phyloP scores from a whole-genome alignment of 2,797 vertebrate genomes.

The Melanotaenia pygmaea region DNA sequence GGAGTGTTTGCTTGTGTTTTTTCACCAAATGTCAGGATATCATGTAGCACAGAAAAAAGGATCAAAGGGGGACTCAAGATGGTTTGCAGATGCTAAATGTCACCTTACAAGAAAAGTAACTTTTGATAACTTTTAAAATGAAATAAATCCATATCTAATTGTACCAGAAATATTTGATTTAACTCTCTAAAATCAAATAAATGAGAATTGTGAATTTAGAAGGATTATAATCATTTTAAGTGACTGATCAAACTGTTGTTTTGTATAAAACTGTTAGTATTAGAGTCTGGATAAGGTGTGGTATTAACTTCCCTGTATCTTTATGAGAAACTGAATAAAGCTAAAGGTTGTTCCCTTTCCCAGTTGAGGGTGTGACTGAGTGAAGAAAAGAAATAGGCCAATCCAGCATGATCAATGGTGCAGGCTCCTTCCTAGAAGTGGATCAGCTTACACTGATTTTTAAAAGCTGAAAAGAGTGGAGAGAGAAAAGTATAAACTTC shows the following conservation, averaged over 20 bases:
- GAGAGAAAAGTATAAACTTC: constrained; percentile 20
- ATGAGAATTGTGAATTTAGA: neutral
- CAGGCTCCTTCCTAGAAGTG: constrained; percentile 58
- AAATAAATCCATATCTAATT: neutral
- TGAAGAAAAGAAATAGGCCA: constrained; percentile 65
- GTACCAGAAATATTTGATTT: neutral
- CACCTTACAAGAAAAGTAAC: neutral
- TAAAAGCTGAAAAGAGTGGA: constrained; percentile 39
- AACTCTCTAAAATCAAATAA: neutral
- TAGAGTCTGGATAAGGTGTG: neutral
- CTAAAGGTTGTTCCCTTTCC: constrained; percentile 44
- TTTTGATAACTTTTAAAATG: neutral
- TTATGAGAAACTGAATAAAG: constrained; percentile 11
- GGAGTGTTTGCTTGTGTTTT: constrained; percentile 15
- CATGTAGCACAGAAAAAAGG: constrained; percentile 45
- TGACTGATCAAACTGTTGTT: neutral
- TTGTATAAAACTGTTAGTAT: constrained; percentile 15
- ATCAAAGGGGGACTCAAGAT: constrained; percentile 14
- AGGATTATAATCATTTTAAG: neutral
- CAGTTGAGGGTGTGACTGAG: constrained; percentile 61
- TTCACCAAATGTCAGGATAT: constrained; percentile 48
- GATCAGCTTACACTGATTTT: constrained; percentile 69
- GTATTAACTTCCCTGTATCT: neutral
- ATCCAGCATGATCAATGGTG: constrained; percentile 60
- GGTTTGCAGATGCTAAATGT: constrained; percentile 29